These are phyloP conservation scores for Protophormia terraenovae DNA, from an alignment of 2,888 invertebrate species.

Conservation along the genomic window DNA sequence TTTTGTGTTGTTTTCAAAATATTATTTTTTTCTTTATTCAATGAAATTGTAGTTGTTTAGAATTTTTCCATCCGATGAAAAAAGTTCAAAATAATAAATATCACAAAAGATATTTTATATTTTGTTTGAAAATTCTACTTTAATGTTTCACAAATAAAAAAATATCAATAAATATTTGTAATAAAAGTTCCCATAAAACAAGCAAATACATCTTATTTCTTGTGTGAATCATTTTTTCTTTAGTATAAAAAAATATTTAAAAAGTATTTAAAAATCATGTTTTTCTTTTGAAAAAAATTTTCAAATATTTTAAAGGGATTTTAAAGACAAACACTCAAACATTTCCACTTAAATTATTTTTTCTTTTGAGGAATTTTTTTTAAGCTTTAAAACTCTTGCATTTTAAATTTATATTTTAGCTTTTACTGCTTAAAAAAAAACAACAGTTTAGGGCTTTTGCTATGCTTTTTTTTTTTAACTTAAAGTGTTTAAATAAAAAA, in stretches of 20 bases:
- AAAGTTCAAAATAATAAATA: no score
- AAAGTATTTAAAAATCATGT: constrained; percentile 47
- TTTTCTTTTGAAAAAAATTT: neutral
- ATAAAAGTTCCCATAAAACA: constrained; percentile 10
- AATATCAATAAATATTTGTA: neutral
- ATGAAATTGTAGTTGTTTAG: no score
- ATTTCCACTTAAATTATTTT: neutral
- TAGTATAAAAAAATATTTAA: constrained; percentile 72
- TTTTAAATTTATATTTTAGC: neutral
- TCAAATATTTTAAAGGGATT: constrained; percentile 19
- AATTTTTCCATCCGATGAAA: no score
- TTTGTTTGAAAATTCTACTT: no score
- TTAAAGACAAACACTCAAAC: neutral
- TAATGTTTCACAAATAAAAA: no score
- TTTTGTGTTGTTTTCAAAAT: no score
- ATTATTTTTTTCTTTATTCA: no score
- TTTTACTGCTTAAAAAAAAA: neutral
- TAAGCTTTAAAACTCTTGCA: neutral
- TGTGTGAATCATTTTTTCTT: neutral
- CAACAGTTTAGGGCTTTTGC: neutral
- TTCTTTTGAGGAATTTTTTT: neutral
- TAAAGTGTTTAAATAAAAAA: neutral
- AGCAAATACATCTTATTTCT: neutral
- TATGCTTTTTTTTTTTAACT: neutral
- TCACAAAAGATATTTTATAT: no score